Evolutionary conservation across 2,888 invertebrate genomes (phyloP), one percentile per base, ranked within the genome.

Genomic region (Agonopterix arenella): DNA sequence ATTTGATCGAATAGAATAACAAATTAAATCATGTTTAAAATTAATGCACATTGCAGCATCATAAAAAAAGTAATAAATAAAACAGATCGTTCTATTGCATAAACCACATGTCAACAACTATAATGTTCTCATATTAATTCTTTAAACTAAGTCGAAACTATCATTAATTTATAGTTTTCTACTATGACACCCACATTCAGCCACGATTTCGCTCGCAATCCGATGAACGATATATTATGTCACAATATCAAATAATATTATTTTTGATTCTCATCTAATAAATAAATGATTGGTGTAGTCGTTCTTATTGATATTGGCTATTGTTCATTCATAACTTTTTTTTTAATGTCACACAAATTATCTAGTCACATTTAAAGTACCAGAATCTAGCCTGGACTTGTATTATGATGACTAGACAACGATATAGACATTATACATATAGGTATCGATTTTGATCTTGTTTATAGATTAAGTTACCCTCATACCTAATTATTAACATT

Each of bases 151-250:
- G 47, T 44, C 49, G 48, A 44, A 52, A 52, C 42, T 37, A 54
- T 59, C 58, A 60, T 68, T 60, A 69, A 64, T 69, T 60, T 53
- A 44, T 52, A 48, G 36, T 55, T 49, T 53, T 58, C 56, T 53
- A 28, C 28, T 28, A 52, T 48, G 53, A 63, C 66, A 55, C 72
- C 72, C 64, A 73, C 72, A 51, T 54, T 47, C n/a, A 38, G 43
- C 52, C 71, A 72, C 68, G 72, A 71, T 59, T 67, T 69, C 59
- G 57, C 55, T 59, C 52, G 61, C 59, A 60, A 63, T 62, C 47
- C 48, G 55, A 57, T 57, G 58, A 60, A 55, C 54, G 51, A 61
- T 54, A 60, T 64, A 68, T 69, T 54, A 60, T 64, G 69, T 69
- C 70, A 71, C 62, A 67, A 64, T 60, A 60, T 57, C 56, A 44